Evolutionary conservation across 1,140 invertebrate species (phyloP).

Genomic region (Cotesia typhae): DNA sequence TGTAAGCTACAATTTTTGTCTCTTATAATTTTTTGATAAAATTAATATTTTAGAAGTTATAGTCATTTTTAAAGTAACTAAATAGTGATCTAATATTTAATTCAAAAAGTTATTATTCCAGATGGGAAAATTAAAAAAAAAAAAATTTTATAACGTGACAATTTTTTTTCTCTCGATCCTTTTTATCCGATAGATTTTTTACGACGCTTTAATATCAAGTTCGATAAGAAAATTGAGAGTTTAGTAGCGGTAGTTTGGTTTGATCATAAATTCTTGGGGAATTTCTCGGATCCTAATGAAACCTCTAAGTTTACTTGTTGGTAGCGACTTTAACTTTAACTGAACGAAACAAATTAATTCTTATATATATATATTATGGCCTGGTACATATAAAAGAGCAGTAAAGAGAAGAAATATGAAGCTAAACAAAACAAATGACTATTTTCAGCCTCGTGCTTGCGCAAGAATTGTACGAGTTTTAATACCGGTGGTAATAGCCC

Average conservation of each 20-base stretch:
- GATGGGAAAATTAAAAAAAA: too few relatives aligned
- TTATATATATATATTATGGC: neutral
- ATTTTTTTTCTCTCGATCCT: slow-evolving; percentile 9
- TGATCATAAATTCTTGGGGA: slow-evolving; percentile 33
- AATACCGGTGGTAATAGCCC: neutral
- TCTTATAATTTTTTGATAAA: too few relatives aligned
- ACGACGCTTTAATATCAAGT: neutral
- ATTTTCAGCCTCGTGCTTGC: neutral
- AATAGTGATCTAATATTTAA: too few relatives aligned
- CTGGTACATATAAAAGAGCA: neutral
- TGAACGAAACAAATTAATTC: neutral
- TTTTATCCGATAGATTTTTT: neutral
- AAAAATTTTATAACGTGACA: slow-evolving; percentile 5
- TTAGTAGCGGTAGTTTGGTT: slow-evolving; percentile 8
- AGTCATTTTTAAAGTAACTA: too few relatives aligned
- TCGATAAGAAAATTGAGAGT: neutral
- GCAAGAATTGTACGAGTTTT: slow-evolving; percentile 22
- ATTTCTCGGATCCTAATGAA: slow-evolving; percentile 35
- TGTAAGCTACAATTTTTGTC: too few relatives aligned
- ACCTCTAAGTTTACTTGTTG: slow-evolving; percentile 9
- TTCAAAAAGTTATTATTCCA: too few relatives aligned
- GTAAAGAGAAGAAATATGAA: neutral
- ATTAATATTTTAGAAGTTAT: too few relatives aligned
- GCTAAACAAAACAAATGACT: slow-evolving; percentile 14
- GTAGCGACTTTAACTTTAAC: slow-evolving; percentile 1